These are phyloP conservation scores for Argyresthia goedartella DNA, from an alignment of 2,888 invertebrate species.

Conservation along the genomic window DNA sequence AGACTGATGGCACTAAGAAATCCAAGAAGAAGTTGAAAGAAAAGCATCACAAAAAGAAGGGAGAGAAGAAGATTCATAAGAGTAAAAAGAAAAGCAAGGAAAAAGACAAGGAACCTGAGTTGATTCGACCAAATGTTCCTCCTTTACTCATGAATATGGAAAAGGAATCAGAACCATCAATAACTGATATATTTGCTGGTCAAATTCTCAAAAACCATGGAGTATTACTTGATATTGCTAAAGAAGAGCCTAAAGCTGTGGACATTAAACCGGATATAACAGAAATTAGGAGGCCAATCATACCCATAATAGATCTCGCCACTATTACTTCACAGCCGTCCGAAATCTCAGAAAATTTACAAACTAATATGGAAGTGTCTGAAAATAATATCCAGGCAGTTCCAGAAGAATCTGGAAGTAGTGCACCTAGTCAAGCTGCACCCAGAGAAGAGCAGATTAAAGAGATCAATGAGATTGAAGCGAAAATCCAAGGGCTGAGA, in stretches of 20 bases:
- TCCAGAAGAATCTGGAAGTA: constrained; percentile 34
- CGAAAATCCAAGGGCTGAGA: constrained; percentile 68
- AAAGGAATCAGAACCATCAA: constrained; percentile 65
- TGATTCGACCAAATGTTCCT: constrained; percentile 56
- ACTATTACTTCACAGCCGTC: constrained; percentile 34
- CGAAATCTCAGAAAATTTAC: not conserved
- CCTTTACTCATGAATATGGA: constrained; percentile 60
- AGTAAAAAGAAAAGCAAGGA: constrained; percentile 40
- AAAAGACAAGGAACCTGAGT: constrained; percentile 38
- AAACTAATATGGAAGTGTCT: constrained; percentile 12
- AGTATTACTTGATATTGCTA: constrained; percentile 33
- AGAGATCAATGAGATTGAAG: constrained; percentile 69
- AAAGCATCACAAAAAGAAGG: constrained; percentile 40
- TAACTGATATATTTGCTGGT: constrained; percentile 75
- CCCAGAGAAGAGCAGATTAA: constrained; percentile 42
- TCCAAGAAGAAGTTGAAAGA: constrained; percentile 52
- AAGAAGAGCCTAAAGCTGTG: constrained; percentile 29
- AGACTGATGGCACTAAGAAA: constrained; percentile 39
- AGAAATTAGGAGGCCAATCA: constrained; percentile 40
- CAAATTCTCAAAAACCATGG: constrained; percentile 69
- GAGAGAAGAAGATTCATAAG: constrained; percentile 55
- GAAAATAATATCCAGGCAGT: constrained; percentile 20
- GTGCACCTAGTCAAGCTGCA: constrained; percentile 27
- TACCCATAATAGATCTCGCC: constrained; percentile 58
- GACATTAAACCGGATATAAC: constrained; percentile 30